Evolutionary conservation across 92 coral and sea anemone species (phyloP), one percentile per base, ranked within the genome.

Genomic region (Umimayanthus kanabou): DNA sequence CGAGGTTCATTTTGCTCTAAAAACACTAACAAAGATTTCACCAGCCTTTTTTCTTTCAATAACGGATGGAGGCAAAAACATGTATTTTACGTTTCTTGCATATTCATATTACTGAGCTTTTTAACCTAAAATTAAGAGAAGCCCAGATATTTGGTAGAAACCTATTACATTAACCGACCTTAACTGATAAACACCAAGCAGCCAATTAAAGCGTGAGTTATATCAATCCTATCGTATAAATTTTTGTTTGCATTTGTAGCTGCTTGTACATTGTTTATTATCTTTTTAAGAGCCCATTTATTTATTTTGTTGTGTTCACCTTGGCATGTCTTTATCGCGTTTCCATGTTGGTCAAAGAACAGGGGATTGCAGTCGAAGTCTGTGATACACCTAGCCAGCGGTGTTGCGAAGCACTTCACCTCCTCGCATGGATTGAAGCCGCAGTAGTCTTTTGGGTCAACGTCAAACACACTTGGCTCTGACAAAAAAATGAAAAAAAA

Each of bases 341-440:
- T 67, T n/a, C 97, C 97, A 71, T 79, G 37, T 22, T 47, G 42
- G 57, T 92, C 93, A 73, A 85, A 94, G 84, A 94, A 94, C 65
- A 91, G 84, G 26, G 97, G 97, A 76, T 90, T 90, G 72, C 97
- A 94, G 45, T 89, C 85, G 37, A 79, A 90, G 85, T 94, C 94
- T 20, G 97, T 80, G 22, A 90, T 73, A 64, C 97, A 94, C 71
- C 82, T 94, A 37, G 89, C 91, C 73, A 73, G 80, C 57, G 88
- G 86, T 65, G 86, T 81, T 71, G 50, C 93, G 77, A 90, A 76
- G 47, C 97, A 94, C 26, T 92, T 91, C 71, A 94, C 89, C 55
- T 91, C 90, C 26, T 88, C 50, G 73, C 96, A 94, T 33, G 96
- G 96, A 53, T 87, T 89, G 61, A 94, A 94, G 9, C 96, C 96